Conservation (phyloP, 1,140 invertebrate species). For the Halictus rubicundus region DNA sequence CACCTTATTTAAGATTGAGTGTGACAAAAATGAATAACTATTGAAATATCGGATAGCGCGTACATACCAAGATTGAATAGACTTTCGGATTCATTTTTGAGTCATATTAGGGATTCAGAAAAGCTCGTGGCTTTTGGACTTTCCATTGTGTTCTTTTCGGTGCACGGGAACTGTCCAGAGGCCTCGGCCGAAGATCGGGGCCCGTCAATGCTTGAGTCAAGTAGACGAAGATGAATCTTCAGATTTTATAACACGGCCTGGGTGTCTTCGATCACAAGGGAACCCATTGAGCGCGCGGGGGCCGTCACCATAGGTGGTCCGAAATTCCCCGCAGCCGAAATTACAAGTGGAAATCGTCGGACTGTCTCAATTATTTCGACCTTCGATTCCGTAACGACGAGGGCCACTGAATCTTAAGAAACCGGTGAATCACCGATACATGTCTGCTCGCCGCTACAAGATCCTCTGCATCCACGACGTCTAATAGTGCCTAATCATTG, state of each 20-base stretch:
- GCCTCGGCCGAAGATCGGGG: constrained; percentile 48
- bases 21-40: no score
- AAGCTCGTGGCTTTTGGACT: no score
- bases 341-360: constrained; percentile 72
- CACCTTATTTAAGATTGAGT: no score
- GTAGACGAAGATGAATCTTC: constrained; percentile 74
- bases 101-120: no score
- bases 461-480: constrained; percentile 53
- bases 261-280: constrained; percentile 67
- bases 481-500: constrained; percentile 75
- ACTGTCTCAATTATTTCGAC: constrained; percentile 33
- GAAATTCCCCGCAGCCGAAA: constrained; percentile 72
- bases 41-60: no score
- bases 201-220: constrained; percentile 70
- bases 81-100: no score
- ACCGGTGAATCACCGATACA: background rate
- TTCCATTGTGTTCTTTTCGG: background rate
- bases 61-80: no score
- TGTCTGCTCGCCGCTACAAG: constrained; percentile 40
- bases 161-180: constrained; percentile 11
- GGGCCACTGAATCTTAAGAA: constrained; percentile 8
- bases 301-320: constrained; percentile 75
- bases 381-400: constrained; percentile 11
- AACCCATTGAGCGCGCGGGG: constrained; percentile 64
- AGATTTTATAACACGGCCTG: constrained; percentile 68